These are phyloP conservation scores for Clarias fuscus DNA, from an alignment of 2,797 vertebrate genomes.

Conservation along the genomic window DNA sequence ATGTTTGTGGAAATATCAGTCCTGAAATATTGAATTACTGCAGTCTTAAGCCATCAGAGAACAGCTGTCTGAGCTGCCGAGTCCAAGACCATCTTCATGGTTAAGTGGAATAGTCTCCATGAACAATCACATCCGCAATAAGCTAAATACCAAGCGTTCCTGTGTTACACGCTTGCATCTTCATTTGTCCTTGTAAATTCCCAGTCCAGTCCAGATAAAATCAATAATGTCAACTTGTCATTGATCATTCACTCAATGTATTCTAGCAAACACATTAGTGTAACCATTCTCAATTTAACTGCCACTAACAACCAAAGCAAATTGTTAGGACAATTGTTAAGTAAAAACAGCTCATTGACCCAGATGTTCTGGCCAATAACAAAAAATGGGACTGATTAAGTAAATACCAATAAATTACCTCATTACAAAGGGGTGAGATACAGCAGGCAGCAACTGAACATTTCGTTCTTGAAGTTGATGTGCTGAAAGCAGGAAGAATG, in stretches of 20 bases:
- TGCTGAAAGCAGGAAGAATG: no score
- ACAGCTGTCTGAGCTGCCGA: no score
- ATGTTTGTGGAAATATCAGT: no score
- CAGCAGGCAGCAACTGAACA: no score
- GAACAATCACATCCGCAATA: background rate
- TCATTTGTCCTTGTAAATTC: background rate
- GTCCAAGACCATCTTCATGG: no score
- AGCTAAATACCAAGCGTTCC: background rate
- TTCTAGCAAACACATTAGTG: background rate
- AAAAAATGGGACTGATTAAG: no score
- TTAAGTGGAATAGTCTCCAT: no score
- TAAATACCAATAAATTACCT: no score
- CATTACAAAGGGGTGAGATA: no score
- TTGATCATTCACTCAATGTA: background rate
- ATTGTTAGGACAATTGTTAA: background rate
- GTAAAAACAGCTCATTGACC: background rate
- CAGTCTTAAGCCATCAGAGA: no score
- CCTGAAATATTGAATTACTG: no score
- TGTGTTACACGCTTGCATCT: background rate
- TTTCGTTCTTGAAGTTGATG: no score
- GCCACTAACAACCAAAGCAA: background rate
- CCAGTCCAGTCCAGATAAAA: background rate
- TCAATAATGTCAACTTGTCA: background rate
- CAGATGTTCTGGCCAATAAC: background rate
- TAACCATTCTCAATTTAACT: background rate